Evolutionary conservation across 1,140 invertebrate genomes (phyloP).

Genomic region (Ceratosolen fusciceps): DNA sequence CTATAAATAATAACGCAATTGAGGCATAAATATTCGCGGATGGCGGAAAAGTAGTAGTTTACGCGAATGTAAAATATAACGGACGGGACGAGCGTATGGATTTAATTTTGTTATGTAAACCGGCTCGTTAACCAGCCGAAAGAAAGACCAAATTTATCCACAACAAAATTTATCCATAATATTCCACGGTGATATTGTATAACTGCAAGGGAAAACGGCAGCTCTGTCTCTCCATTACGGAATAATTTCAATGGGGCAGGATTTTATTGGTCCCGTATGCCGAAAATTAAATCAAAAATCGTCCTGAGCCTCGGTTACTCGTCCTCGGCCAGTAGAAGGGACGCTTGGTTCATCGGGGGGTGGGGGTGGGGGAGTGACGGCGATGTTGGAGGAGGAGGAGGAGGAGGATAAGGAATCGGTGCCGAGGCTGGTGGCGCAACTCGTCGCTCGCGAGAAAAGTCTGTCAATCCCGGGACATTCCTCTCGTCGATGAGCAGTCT

Average conservation of each 20-base stretch:
- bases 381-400: no score
- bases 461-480: slow-evolving; percentile 5
- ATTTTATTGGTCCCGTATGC: background rate
- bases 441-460: background rate
- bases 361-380: no score
- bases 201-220: background rate
- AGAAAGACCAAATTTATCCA: no score
- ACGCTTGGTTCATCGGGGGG: no score
- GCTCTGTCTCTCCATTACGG: background rate
- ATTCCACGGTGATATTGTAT: background rate
- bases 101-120: background rate
- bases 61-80: no score
- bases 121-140: background rate
- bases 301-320: no score
- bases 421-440: no score
- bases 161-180: background rate
- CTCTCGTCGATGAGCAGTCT: background rate
- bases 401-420: no score
- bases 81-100: background rate
- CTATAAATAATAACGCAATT: slow-evolving; percentile 11
- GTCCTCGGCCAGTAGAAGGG: no score
- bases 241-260: background rate
- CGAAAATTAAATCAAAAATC: no score
- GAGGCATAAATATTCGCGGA: background rate
- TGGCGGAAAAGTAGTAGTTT: no score